phyloP scores from a whole-genome alignment of 2,113 vertebrate species.

The Girardinichthys multiradiatus region DNA sequence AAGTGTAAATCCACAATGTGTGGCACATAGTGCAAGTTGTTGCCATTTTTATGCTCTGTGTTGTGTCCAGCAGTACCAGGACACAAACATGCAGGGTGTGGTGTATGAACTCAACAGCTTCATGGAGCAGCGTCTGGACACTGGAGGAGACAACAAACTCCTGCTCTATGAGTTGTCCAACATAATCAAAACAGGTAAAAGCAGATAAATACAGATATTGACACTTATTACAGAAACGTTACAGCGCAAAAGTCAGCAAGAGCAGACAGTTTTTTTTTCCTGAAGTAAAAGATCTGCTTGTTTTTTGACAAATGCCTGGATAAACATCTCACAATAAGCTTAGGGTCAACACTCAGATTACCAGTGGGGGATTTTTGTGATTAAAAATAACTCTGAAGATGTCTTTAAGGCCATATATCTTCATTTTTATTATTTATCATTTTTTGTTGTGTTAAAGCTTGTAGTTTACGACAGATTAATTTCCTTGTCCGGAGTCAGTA shows the following conservation, averaged over 20 bases:
- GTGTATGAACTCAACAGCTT: conserved; percentile 96
- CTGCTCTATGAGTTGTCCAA: conserved; percentile 95
- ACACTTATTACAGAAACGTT: background rate
- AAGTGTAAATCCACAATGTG: background rate
- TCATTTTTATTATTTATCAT: background rate
- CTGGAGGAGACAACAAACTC: conserved; percentile 94
- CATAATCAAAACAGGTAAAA: conserved; percentile 93
- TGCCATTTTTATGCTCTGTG: conserved; percentile 46
- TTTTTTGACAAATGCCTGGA: conserved; percentile 7
- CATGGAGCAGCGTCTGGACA: conserved; percentile 94
- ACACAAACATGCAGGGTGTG: conserved; percentile 96
- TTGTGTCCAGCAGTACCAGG: conserved; percentile 91
- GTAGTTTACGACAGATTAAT: background rate
- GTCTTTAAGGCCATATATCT: background rate
- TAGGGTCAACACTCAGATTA: conserved; percentile 7
- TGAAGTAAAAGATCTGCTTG: background rate
- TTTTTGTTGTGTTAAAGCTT: background rate
- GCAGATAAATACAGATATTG: background rate
- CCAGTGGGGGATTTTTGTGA: background rate
- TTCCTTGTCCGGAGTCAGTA: background rate
- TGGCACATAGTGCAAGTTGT: conserved; percentile 7
- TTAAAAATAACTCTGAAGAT: background rate
- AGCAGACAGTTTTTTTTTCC: background rate
- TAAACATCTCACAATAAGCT: background rate
- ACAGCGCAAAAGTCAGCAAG: conserved; percentile 1